Evolutionary conservation across 2,888 invertebrate genomes (phyloP), one percentile per base, ranked within the genome.

Genomic region (Anthophora plumipes): DNA sequence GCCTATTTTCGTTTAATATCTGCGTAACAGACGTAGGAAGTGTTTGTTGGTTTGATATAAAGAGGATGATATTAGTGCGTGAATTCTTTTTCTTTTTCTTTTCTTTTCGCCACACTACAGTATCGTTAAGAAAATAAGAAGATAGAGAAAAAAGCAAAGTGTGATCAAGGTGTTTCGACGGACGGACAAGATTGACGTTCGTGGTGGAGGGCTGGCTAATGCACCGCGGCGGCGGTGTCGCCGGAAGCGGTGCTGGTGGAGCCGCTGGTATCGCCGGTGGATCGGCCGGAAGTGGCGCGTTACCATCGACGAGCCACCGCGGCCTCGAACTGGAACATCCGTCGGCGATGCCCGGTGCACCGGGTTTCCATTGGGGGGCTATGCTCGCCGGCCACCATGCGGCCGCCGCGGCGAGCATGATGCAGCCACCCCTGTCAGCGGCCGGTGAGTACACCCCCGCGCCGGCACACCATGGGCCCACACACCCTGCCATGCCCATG

Each of bases 401-500:
- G 80, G 94, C 94, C 88, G 95, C 95, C 87, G 93, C 92, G 85
- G 96, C 95, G 66, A 92, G 94, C 90, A 95, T 96, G 94, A 95
- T 95, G 95, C 95, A 95, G 93, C 95, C 95, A 74, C 92, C 93
- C 77, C 85, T 92, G 73, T 90, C 91, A 55, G 81, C 88, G 22
- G 85, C 81, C 20, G 86, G 81, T 55, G 88, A 88, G 46, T 88
- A 88, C 75, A 84, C 86, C 31, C 88, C 88, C 66, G 89, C 90
- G 76, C 88, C 91, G 90, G 95, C 95, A 80, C 95, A 95, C 92
- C 95, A 95, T 88, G 95, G 95, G 88, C 94, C 95, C 89, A 92
- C 91, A 75, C 93, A 93, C 84, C 92, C 94, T 73, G 92, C 94
- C 73, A 96, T 97, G 96, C 97, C 98, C 69, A 98, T 98, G 97